Base-by-base conservation (phyloP, 2,888 invertebrate genomes). In the Pantelozetes paolii region DNA sequence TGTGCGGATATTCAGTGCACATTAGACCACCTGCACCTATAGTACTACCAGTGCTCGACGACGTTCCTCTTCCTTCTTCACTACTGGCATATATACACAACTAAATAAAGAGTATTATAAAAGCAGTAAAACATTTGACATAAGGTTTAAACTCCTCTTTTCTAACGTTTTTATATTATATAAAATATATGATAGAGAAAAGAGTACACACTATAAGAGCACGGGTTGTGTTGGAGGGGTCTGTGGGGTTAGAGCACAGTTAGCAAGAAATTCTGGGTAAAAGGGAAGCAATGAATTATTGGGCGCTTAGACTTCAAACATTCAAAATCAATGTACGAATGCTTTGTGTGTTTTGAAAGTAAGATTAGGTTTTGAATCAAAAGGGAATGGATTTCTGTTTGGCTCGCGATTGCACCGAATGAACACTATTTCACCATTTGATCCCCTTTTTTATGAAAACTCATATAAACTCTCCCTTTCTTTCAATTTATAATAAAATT, bases 11-110 rank as follows among this genome's bases (percentile, higher is more conserved):
- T 5, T 26, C 18, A 32, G 13, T 54, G 23, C 20, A 36, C 36
- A 36, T 23, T 54, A 62, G 62, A 62, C 62, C 62, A 62, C 62
- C 62, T 62, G 62, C 62, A 62, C 62, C 36, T 32, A 13, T 1
- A 13, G n/a, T 48, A n/a, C n/a, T 36, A 36, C 11, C 5, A 8
- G 11, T 36, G 5, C 20, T 62, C 13, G 62, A 9, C 30, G 62
- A 62, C 62, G 30, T 62, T 62, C 32, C 54, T 54, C 62, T 62
- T 62, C 62, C 62, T 62, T 62, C 62, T 62, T 62, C 62, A 62
- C 62, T 62, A 62, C 62, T 62, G 62, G 62, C 62, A 62, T 59
- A 59, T 32, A 59, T 59, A 59, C 62, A 32, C 6, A 23, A 23
- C 23, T 54, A 28, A 32, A 59, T 18, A 28, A n/a, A 36, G 15